Conservation (phyloP, 2,797 vertebrate genomes). For the Semaprochilodus insignis region DNA sequence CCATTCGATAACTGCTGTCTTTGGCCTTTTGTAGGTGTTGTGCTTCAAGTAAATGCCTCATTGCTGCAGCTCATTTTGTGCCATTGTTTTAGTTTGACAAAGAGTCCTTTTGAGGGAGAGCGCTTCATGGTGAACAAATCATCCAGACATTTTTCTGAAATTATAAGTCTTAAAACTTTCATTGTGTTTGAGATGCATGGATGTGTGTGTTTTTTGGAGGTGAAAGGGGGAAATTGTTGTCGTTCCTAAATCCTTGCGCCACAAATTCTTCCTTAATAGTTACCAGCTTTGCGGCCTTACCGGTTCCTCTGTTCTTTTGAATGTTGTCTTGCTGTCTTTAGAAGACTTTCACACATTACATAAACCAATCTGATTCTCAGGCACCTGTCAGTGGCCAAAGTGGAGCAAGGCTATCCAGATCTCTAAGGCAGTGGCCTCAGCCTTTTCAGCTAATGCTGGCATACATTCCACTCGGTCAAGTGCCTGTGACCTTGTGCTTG, state of each 20-base stretch:
- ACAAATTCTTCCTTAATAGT: slow-evolving; percentile 53
- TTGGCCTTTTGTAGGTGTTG: slow-evolving; percentile 17
- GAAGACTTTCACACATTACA: neutral
- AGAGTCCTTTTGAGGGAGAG: neutral
- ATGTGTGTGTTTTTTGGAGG: slow-evolving; percentile 23
- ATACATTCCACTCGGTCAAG: slow-evolving; percentile 40
- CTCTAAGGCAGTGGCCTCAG: neutral
- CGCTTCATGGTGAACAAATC: slow-evolving; percentile 4
- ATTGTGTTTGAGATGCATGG: slow-evolving; percentile 13
- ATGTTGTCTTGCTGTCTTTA: neutral
- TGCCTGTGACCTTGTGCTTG: slow-evolving; percentile 34
- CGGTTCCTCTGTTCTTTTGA: slow-evolving; percentile 3
- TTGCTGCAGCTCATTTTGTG: neutral
- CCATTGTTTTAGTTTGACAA: slow-evolving; percentile 15
- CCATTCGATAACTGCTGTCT: slow-evolving; percentile 28
- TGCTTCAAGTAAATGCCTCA: slow-evolving; percentile 6
- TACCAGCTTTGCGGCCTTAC: slow-evolving; percentile 26
- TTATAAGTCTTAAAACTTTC: slow-evolving; percentile 7
- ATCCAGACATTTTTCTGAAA: slow-evolving; percentile 9
- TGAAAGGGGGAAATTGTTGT: slow-evolving; percentile 45
- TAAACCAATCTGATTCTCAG: neutral
- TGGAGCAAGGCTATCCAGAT: neutral
- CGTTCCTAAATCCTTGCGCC: slow-evolving; percentile 49
- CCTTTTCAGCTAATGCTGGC: slow-evolving; percentile 38
- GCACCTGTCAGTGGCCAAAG: neutral